phyloP scores from a whole-genome alignment of 1,140 invertebrate genomes.

The Macrostomum lignano region DNA sequence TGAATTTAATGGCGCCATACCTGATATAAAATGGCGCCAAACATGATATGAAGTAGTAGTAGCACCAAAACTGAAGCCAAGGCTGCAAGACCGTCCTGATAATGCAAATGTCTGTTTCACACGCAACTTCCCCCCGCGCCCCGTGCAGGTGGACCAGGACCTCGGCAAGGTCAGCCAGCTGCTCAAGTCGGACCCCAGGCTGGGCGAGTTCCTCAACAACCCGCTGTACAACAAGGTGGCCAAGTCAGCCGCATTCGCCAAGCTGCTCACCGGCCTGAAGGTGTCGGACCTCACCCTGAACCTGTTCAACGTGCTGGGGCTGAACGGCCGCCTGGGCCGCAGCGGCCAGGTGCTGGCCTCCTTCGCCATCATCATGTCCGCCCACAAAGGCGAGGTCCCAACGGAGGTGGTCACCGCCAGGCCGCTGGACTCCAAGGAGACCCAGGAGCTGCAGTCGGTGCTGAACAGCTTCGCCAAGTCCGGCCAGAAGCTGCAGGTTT shows the following conservation, averaged over 20 bases:
- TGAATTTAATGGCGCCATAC: too few relatives aligned
- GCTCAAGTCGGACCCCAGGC: slow-evolving; percentile 7
- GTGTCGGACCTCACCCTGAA: slow-evolving; percentile 2
- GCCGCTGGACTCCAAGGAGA: slow-evolving; percentile 45
- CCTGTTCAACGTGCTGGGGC: slow-evolving; percentile 39
- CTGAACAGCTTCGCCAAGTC: slow-evolving; percentile 56
- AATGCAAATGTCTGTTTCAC: too few relatives aligned
- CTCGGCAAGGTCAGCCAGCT: slow-evolving; percentile 4
- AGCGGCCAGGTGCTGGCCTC: slow-evolving; percentile 47
- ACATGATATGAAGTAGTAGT: too few relatives aligned
- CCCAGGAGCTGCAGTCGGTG: slow-evolving; percentile 47
- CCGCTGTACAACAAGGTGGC: slow-evolving; percentile 6
- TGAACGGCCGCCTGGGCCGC: slow-evolving; percentile 60
- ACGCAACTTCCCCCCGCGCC: too few relatives aligned
- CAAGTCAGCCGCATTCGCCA: slow-evolving; percentile 7
- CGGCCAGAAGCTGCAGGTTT: slow-evolving; percentile 46
- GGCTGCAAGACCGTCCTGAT: too few relatives aligned
- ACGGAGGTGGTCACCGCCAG: slow-evolving; percentile 60
- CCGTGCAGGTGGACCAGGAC: slow-evolving; percentile 7
- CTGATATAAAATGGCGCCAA: too few relatives aligned
- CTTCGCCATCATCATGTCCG: slow-evolving; percentile 66
- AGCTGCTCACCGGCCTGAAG: slow-evolving; percentile 8
- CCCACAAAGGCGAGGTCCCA: slow-evolving; percentile 52
- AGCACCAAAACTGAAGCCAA: too few relatives aligned
- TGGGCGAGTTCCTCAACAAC: slow-evolving; percentile 7